Percentiles rank a stretch among this genome's conserved stretches.
phyloP scores from a whole-genome alignment of 2,113 vertebrate species.

The Cynocephalus volans region DNA sequence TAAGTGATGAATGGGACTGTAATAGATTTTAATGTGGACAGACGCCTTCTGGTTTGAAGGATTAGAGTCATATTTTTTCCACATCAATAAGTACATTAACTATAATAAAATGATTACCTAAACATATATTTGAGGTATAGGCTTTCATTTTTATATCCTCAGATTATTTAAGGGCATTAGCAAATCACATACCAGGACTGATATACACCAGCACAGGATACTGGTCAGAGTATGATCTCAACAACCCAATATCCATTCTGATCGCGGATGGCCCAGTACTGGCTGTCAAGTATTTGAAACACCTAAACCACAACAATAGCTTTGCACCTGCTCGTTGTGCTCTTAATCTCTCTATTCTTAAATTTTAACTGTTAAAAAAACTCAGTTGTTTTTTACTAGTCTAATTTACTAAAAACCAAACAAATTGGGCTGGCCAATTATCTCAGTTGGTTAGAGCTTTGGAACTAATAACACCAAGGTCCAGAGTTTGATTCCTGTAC shows the following conservation, averaged over 20 bases:
- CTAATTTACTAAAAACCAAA: background rate
- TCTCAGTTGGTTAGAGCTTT: too few species aligned
- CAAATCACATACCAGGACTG: background rate
- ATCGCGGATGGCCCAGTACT: rapidly evolving
- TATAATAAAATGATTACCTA: background rate
- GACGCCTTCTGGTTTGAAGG: background rate
- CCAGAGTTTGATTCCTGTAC: too few species aligned
- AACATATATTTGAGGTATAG: background rate
- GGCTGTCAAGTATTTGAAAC: background rate
- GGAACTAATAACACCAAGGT: too few species aligned
- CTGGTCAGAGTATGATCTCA: background rate
- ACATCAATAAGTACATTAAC: background rate
- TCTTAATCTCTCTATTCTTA: background rate
- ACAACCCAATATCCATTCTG: background rate
- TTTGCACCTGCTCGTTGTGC: background rate
- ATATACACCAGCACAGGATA: background rate
- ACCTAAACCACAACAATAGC: background rate
- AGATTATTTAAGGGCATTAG: background rate
- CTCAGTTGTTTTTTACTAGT: background rate
- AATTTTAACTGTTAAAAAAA: background rate
- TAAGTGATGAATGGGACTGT: background rate
- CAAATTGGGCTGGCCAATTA: background rate
- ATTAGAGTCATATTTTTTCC: background rate
- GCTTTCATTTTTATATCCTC: constrained; percentile 3
- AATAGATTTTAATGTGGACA: background rate